Percentiles rank a stretch among this genome's conserved stretches.
phyloP scores from a whole-genome alignment of 1,140 invertebrate genomes.

The Phenacoccus solenopsis region DNA sequence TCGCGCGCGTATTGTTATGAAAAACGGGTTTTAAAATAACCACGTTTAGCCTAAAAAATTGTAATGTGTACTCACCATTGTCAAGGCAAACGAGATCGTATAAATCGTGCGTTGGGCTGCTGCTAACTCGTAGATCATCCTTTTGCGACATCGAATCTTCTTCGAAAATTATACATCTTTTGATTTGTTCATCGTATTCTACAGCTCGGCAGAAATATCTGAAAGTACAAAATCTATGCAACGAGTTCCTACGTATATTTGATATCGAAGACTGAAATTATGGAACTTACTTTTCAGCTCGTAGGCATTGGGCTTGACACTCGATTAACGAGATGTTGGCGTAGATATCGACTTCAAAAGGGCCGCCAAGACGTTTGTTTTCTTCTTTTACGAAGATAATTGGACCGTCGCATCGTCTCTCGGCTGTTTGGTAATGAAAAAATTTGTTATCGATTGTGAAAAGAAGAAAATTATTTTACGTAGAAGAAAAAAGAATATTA shows the following conservation, averaged over 20 bases:
- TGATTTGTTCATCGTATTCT: constrained; percentile 75
- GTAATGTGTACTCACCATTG: constrained; percentile 53
- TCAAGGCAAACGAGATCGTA: constrained; percentile 74
- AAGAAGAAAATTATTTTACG: too few species aligned
- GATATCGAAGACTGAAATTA: neutral
- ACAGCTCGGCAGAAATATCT: constrained; percentile 78
- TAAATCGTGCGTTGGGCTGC: constrained; percentile 65
- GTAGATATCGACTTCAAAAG: constrained; percentile 74
- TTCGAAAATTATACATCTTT: constrained; percentile 70
- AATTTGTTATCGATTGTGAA: too few species aligned
- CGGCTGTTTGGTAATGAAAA: too few species aligned
- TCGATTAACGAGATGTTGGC: constrained; percentile 70
- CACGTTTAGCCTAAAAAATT: too few species aligned
- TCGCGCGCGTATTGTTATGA: too few species aligned
- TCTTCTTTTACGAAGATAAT: constrained; percentile 78
- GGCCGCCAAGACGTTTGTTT: constrained; percentile 70
- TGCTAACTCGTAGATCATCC: constrained; percentile 66
- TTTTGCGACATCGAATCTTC: constrained; percentile 78
- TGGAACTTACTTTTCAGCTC: constrained; percentile 53
- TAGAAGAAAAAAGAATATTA: too few species aligned
- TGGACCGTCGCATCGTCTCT: constrained; percentile 68
- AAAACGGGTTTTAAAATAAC: too few species aligned
- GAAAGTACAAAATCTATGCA: neutral
- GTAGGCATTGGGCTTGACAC: constrained; percentile 64
- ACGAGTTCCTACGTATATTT: neutral